Evolutionary conservation across 2,113 vertebrate species (phyloP).

Genomic region (Danio rerio): GRCz12tu NC_133181.1:30691501-30692000

Average conservation of each 20-base stretch:
- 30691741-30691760: background rate
- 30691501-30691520: too few species aligned
- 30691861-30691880: background rate
- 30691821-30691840: background rate
- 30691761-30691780: background rate
- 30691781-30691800: background rate
- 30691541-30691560: background rate
- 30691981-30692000: too few species aligned
- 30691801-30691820: background rate
- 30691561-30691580: background rate
- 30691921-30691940: too few species aligned
- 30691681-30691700: background rate
- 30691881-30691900: too few species aligned
- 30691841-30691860: background rate
- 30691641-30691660: background rate
- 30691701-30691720: background rate
- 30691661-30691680: background rate
- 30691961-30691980: too few species aligned
- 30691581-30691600: background rate
- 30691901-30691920: too few species aligned
- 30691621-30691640: background rate
- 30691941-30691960: too few species aligned
- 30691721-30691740: background rate
- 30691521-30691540: background rate
- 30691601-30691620: background rate